Evolutionary conservation across 2,797 vertebrate genomes (phyloP).

Genomic region (Micrastur ruficollis): DNA sequence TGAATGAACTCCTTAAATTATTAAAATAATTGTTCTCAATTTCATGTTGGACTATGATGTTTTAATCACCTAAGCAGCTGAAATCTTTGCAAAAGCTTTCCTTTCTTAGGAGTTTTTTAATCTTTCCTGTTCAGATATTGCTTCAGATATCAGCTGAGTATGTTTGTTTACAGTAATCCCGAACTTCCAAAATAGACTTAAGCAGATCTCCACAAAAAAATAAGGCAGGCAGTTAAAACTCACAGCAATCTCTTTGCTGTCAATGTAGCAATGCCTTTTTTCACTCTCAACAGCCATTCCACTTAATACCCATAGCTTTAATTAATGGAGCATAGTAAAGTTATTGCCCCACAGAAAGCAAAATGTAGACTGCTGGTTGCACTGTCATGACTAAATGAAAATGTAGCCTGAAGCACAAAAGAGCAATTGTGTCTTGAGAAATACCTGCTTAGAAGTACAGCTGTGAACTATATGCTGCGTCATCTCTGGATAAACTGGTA

Average conservation of each 20-base stretch:
- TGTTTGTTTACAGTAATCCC: neutral
- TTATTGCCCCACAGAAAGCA: neutral
- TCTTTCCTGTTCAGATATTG: neutral
- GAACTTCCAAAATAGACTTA: neutral
- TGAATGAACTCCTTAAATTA: neutral
- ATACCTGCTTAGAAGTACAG: neutral
- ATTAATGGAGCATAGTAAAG: neutral
- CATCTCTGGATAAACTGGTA: neutral
- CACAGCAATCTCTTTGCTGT: neutral
- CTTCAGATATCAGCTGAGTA: neutral
- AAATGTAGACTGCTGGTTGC: neutral
- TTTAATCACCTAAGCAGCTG: neutral
- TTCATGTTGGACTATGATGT: neutral
- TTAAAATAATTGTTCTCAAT: neutral
- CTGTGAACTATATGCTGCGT: neutral
- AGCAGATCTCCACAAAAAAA: neutral
- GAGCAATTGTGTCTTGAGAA: neutral
- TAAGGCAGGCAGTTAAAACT: neutral
- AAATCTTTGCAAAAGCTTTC: neutral
- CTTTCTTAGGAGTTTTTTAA: neutral
- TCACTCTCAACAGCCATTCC: neutral
- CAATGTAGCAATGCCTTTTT: neutral
- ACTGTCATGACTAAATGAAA: neutral
- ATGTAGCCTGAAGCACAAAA: neutral
- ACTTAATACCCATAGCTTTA: neutral